Conservation (phyloP, 2,888 invertebrate species). For the Lycocerus yunnanus region DNA sequence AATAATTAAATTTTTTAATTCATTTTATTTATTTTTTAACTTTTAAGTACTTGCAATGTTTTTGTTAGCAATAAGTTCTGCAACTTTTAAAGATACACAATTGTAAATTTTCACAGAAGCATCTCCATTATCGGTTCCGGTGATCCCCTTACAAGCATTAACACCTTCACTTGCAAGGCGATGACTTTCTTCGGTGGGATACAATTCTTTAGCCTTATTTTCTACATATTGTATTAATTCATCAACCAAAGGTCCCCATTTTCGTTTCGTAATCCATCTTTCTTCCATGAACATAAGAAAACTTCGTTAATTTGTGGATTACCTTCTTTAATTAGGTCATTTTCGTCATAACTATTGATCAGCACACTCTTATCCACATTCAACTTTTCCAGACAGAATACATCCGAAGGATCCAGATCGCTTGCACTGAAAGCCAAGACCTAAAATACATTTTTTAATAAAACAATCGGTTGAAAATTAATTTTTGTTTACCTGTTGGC, state of each 20-base stretch:
- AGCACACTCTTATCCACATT: slow-evolving; percentile 1
- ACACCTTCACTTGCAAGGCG: slow-evolving; percentile 4
- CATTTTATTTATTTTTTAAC: background rate
- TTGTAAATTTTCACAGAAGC: slow-evolving; percentile 13
- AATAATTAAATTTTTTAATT: background rate
- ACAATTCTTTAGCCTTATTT: background rate
- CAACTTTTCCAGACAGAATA: slow-evolving; percentile 6
- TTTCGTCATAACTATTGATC: slow-evolving; percentile 4
- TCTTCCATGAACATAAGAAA: slow-evolving; percentile 18
- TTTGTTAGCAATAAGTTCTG: background rate
- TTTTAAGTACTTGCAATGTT: background rate
- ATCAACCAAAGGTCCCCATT: slow-evolving; percentile 6
- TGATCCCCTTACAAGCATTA: background rate
- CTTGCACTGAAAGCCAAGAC: background rate
- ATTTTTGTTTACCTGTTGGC: background rate
- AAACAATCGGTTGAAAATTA: background rate
- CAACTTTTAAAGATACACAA: background rate
- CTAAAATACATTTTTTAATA: background rate
- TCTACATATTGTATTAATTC: slow-evolving; percentile 1
- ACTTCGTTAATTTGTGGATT: slow-evolving; percentile 9
- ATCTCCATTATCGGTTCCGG: slow-evolving; percentile 8
- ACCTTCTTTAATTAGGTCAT: slow-evolving; percentile 11
- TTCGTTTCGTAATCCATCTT: slow-evolving; percentile 6
- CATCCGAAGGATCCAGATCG: slow-evolving; percentile 11
- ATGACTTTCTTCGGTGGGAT: background rate